phyloP scores from a whole-genome alignment of 2,797 vertebrate species.

The Phoxinus dragarum region DNA sequence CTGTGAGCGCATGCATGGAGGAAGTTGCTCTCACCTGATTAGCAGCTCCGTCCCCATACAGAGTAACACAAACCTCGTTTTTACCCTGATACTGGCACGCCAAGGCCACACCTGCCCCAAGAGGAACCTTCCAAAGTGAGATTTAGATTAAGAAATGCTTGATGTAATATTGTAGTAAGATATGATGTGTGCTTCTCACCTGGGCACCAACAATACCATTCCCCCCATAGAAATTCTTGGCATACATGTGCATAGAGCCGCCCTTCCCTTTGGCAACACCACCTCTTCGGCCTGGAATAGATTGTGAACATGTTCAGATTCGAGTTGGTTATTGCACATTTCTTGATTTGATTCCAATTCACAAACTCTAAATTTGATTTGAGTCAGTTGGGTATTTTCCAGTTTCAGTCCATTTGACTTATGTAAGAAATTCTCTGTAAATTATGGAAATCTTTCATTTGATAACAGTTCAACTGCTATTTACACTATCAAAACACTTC shows the following conservation, averaged over 20 bases:
- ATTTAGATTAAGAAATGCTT: not conserved
- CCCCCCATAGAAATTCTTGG: slow-evolving; percentile 91
- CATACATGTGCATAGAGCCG: slow-evolving; percentile 98
- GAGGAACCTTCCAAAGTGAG: slow-evolving; percentile 82
- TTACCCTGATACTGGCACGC: slow-evolving; percentile 90
- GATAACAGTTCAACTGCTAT: not conserved
- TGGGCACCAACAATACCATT: slow-evolving; percentile 98
- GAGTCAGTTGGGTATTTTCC: not conserved
- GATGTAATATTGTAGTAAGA: not conserved
- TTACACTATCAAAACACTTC: not conserved
- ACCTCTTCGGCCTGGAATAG: slow-evolving; percentile 82
- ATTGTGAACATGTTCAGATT: not conserved
- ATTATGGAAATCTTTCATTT: not conserved
- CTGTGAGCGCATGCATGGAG: not conserved
- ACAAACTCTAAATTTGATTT: not conserved
- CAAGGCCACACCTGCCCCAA: slow-evolving; percentile 93
- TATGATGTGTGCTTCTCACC: slow-evolving; percentile 72
- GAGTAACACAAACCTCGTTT: slow-evolving; percentile 85
- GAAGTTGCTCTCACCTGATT: slow-evolving; percentile 85
- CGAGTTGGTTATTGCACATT: not conserved
- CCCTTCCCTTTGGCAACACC: slow-evolving; percentile 95
- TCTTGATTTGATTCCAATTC: not conserved
- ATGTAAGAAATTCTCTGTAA: not conserved
- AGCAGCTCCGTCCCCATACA: slow-evolving; percentile 97
- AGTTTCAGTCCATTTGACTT: not conserved